Evolutionary conservation across 1,140 invertebrate genomes (phyloP).

Genomic region (Episyrphus balteatus): DNA sequence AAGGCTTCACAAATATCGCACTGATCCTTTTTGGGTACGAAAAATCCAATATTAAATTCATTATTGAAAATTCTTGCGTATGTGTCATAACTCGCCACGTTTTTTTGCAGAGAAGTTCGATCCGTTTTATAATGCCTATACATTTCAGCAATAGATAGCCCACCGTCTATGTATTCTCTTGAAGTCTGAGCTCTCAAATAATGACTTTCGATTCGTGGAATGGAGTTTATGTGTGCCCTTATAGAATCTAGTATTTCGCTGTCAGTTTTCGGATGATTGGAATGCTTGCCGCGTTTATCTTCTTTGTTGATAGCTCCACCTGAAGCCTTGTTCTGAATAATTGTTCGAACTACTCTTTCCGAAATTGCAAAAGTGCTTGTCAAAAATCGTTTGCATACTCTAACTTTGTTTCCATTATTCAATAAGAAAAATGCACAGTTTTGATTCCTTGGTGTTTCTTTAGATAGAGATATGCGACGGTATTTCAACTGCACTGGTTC

Average conservation of each 20-base stretch:
- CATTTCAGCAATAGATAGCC: slow-evolving; percentile 17
- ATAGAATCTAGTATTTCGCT: slow-evolving; percentile 9
- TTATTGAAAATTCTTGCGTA: slow-evolving; percentile 21
- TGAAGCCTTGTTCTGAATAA: slow-evolving; percentile 2
- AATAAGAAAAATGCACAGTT: slow-evolving; percentile 9
- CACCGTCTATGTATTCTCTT: slow-evolving; percentile 18
- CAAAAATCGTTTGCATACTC: slow-evolving; percentile 17
- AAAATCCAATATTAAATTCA: slow-evolving; percentile 30
- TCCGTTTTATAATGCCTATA: slow-evolving; percentile 13
- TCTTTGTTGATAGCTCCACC: neutral
- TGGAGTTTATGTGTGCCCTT: slow-evolving; percentile 11
- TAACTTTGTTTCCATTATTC: slow-evolving; percentile 5
- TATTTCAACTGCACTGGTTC: too few species aligned
- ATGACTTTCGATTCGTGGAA: slow-evolving; percentile 15
- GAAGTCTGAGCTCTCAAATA: slow-evolving; percentile 15
- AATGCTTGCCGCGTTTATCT: neutral
- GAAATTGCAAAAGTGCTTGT: slow-evolving; percentile 9
- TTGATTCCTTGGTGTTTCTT: too few species aligned
- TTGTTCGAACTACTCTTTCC: slow-evolving; percentile 12
- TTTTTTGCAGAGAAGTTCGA: slow-evolving; percentile 5
- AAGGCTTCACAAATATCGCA: slow-evolving; percentile 28
- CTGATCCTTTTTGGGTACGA: slow-evolving; percentile 35
- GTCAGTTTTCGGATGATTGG: neutral
- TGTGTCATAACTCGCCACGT: slow-evolving; percentile 8
- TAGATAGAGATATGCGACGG: too few species aligned